Base-by-base conservation (phyloP, 2,888 invertebrate genomes). In the Drosophila quinaria region DNA sequence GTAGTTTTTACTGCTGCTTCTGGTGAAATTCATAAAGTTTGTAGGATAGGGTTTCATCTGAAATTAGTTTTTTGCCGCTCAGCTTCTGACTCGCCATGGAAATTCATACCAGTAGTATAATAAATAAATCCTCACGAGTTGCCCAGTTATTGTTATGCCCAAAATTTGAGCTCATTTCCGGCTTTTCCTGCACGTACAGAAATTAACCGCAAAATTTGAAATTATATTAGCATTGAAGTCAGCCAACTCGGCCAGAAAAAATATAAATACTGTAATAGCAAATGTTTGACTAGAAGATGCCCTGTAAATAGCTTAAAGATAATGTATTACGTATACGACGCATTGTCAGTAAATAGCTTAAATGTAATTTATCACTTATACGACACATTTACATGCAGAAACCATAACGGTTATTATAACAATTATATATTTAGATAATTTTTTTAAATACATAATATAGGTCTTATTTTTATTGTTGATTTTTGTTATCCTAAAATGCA, bases 171-270 rank as follows among this genome's bases (percentile, higher is more conserved):
- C 84, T 87, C 81, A 87, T 87, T 87, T 84, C 77, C 77, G 65
- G 37, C 11, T 56, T 46, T 35, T 41, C 25, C 42, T 25, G 64
- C 60, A 72, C 64, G 59, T 68, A 73, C 62, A 74, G 63, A 80
- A 85, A 82, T 86, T 82, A 86, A 86, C 86, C 86, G 65, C 87
- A 87, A 83, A 85, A 86, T 80, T 82, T 85, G 78, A 85, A 82
- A 85, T 86, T 84, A 84, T 87, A 87, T 87, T 84, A 77, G 81
- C 74, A 83, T 77, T 74, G 55, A 74, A 86, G 81, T 72, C 69
- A 66, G 42, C 49, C 58, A 79, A 67, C 63, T 78, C 67, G 69
- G 50, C 49, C 58, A 50, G 42, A 33, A 52, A 63, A 69, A 76
- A 64, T 67, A n/a, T 13, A 22, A 39, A 47, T 17, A 11, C 29